Evolutionary conservation across 2,113 vertebrate species (phyloP).

Genomic region (Ammodytes dubius): DNA sequence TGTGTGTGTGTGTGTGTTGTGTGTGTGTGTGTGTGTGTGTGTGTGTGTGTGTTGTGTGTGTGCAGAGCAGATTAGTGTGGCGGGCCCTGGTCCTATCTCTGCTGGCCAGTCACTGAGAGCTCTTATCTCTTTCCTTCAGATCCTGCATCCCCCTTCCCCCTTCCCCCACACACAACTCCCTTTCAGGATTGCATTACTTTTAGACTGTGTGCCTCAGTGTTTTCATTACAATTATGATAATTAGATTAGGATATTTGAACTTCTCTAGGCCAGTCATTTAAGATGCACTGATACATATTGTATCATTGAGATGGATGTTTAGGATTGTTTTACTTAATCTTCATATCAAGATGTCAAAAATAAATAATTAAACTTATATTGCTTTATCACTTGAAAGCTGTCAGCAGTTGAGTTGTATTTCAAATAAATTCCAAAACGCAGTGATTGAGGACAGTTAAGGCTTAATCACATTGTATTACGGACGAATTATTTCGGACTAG

Average conservation of each 20-base stretch:
- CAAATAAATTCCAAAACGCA: too few relatives aligned
- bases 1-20: constrained; percentile 4
- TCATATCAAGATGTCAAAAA: too few relatives aligned
- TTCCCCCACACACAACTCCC: constrained; percentile 16
- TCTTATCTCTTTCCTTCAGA: constrained; percentile 75
- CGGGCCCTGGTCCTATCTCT: constrained; percentile 63
- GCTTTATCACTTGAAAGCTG: too few relatives aligned
- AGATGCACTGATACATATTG: neutral
- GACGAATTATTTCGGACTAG: too few relatives aligned
- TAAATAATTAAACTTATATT: too few relatives aligned
- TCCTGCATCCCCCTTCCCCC: constrained; percentile 7
- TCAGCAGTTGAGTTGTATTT: too few relatives aligned
- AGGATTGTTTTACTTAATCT: too few relatives aligned
- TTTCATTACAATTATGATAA: constrained; percentile 1
- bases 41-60: constrained; percentile 26
- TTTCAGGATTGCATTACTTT: constrained; percentile 4
- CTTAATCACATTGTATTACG: too few relatives aligned
- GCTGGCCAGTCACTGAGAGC: constrained; percentile 55
- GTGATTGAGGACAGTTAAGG: too few relatives aligned
- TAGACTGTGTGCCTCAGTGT: neutral
- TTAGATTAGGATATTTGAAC: neutral
- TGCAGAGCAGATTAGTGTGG: constrained; percentile 67
- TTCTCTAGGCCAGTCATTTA: neutral
- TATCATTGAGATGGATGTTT: neutral
- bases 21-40: constrained; percentile 42